Evolutionary conservation across 2,888 invertebrate species (phyloP), one percentile per base, ranked within the genome.

Genomic region (Lochmaea crataegi): DNA sequence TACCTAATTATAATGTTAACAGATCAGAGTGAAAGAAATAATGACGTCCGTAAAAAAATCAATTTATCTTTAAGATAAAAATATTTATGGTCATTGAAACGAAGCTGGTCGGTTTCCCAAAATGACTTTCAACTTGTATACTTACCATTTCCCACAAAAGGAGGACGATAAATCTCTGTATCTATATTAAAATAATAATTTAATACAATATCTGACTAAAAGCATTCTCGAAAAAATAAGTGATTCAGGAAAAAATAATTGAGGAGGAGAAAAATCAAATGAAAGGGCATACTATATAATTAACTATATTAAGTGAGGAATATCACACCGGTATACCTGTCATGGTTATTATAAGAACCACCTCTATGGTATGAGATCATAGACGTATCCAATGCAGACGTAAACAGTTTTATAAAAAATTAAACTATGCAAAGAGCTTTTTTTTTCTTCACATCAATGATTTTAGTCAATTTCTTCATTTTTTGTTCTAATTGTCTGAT

Each of bases 271-370:
- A 70, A 72, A 75, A 68, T 73, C 71, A 75, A 80, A 80, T 80
- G 80, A 80, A 78, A 78, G 81, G 80, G 77, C 78, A 73, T 77
- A 75, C 77, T 65, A 73, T 80, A 78, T 81, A 77, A 81, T 81
- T 81, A 81, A 77, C 77, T 77, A 79, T 78, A 79, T 75, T 77
- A 75, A 80, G 80, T 80, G 80, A 78, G 76, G 76, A 81, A 79
- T 80, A 80, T 81, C 80, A 79, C 81, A 79, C 80, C 76, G 75
- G 68, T 68, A 74, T 74, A 74, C 74, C 74, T 71, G 71, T 74
- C 68, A 70, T 65, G 71, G 74, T 72, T 51, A 74, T 71, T 72
- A 71, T 32, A 58, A 11, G 48, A 68, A 68, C 70, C 70, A 57
- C 70, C 45, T 70, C 64, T 57, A 26, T 53, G 57, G 57, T 16